These are phyloP conservation scores for Chironomus riparius DNA, from an alignment of 2,888 invertebrate genomes.

Conservation along the genomic window DNA sequence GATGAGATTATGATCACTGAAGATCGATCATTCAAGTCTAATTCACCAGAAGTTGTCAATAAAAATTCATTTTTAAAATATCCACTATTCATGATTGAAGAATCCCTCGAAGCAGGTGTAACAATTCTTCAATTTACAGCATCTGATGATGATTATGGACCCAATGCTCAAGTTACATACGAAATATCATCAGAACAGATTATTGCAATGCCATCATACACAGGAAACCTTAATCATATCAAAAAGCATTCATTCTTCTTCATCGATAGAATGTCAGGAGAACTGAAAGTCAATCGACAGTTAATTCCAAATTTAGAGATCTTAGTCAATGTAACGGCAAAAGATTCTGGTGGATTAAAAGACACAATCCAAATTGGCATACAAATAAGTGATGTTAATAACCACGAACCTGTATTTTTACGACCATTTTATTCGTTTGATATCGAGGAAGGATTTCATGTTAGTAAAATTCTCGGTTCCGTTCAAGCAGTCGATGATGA, in stretches of 20 bases:
- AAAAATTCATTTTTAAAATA: conserved; percentile 33
- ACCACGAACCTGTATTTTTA: conserved; percentile 73
- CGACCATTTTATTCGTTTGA: conserved; percentile 77
- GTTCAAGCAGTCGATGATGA: conserved; percentile 72
- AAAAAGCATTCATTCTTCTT: conserved; percentile 52
- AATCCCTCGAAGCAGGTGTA: conserved; percentile 61
- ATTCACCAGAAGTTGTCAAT: neutral
- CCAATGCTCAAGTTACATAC: conserved; percentile 63
- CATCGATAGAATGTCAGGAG: conserved; percentile 66
- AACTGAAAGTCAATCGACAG: conserved; percentile 59
- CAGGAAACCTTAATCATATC: conserved; percentile 42
- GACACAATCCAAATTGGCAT: conserved; percentile 62
- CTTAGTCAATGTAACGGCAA: conserved; percentile 62
- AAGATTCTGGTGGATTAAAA: conserved; percentile 64
- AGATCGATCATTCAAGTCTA: conserved; percentile 14
- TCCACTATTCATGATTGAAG: conserved; percentile 60
- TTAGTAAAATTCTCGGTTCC: conserved; percentile 60
- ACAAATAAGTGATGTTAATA: conserved; percentile 70
- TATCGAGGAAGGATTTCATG: conserved; percentile 68
- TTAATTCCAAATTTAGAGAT: conserved; percentile 68
- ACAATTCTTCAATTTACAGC: conserved; percentile 61
- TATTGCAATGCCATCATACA: conserved; percentile 16
- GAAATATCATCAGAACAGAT: conserved; percentile 60
- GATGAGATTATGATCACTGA: neutral
- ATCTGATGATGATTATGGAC: conserved; percentile 60